Evolutionary conservation across 2,888 invertebrate species (phyloP).

Genomic region (Megalurothrips usitatus): DNA sequence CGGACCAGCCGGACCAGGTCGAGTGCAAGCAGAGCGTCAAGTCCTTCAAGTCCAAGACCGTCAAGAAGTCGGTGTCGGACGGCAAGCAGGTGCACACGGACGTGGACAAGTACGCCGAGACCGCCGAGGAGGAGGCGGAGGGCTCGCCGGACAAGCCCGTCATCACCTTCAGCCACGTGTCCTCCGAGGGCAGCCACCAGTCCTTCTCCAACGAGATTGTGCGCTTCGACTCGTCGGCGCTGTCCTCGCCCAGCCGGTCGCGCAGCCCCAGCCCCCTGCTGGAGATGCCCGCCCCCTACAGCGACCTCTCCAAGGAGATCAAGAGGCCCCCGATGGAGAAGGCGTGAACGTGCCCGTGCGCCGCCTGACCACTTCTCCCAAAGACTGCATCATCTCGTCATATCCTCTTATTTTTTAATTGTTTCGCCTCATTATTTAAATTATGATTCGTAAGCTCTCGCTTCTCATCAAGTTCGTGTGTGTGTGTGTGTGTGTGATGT

Average conservation of each 20-base stretch:
- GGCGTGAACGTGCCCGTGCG: not conserved
- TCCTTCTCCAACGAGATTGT: not conserved
- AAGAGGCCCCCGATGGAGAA: conserved; percentile 24
- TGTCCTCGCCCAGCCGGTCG: conserved; percentile 14
- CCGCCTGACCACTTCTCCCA: not conserved
- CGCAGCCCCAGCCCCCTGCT: conserved; percentile 5
- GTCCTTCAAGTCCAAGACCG: conserved; percentile 11
- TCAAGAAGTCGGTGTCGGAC: conserved; percentile 9
- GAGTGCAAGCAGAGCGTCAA: conserved; percentile 19
- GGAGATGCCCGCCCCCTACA: conserved; percentile 21
- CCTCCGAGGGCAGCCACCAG: conserved; percentile 14
- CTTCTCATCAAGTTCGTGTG: not conserved
- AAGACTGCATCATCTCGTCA: conserved; percentile 15
- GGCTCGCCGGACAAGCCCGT: conserved; percentile 14
- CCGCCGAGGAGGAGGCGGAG: conserved; percentile 15
- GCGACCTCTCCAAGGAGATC: conserved; percentile 14
- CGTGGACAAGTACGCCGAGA: conserved; percentile 20
- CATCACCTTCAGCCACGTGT: conserved; percentile 24
- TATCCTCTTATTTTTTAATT: not conserved
- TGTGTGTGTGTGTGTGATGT: not conserved
- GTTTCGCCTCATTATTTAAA: not conserved
- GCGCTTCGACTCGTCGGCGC: conserved; percentile 1
- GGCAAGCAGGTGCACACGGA: conserved; percentile 12
- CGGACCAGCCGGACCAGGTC: not conserved
- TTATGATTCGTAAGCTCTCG: not conserved